These are phyloP conservation scores for Tetragonisca angustula DNA, from an alignment of 2,888 invertebrate genomes.

Conservation along the genomic window DNA sequence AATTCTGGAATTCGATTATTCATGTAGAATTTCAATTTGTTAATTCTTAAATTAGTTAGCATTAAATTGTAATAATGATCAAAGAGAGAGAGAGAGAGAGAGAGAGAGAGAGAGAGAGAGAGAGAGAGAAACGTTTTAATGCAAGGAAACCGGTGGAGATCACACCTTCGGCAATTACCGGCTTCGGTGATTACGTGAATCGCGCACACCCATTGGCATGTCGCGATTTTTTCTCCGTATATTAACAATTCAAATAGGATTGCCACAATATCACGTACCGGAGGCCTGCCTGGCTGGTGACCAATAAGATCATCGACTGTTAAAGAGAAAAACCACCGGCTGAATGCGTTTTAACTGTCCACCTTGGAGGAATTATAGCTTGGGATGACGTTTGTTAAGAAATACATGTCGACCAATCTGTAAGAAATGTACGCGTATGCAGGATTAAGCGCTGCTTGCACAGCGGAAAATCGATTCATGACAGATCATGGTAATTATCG, in stretches of 20 bases:
- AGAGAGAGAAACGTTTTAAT: neutral
- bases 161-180: slow-evolving; percentile 39
- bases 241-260: slow-evolving; percentile 83
- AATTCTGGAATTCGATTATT: neutral
- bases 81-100: no score
- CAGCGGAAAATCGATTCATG: slow-evolving; percentile 28
- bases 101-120: no score
- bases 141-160: slow-evolving; percentile 33
- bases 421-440: slow-evolving; percentile 1
- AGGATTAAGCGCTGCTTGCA: slow-evolving; percentile 14
- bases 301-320: slow-evolving; percentile 75
- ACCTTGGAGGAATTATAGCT: slow-evolving; percentile 29
- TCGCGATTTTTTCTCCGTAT: slow-evolving; percentile 41
- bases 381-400: slow-evolving; percentile 33
- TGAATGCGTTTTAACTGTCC: slow-evolving; percentile 49
- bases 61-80: neutral
- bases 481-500: slow-evolving; percentile 36
- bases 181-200: slow-evolving; percentile 42
- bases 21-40: no score
- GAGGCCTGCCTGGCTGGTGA: slow-evolving; percentile 79
- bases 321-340: slow-evolving; percentile 53
- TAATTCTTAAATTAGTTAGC: no score
- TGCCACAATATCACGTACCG: slow-evolving; percentile 83
- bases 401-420: slow-evolving; percentile 21
- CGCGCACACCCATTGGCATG: slow-evolving; percentile 56